Conservation (phyloP, 2,113 vertebrate species). For the Sylvietta virens region DNA sequence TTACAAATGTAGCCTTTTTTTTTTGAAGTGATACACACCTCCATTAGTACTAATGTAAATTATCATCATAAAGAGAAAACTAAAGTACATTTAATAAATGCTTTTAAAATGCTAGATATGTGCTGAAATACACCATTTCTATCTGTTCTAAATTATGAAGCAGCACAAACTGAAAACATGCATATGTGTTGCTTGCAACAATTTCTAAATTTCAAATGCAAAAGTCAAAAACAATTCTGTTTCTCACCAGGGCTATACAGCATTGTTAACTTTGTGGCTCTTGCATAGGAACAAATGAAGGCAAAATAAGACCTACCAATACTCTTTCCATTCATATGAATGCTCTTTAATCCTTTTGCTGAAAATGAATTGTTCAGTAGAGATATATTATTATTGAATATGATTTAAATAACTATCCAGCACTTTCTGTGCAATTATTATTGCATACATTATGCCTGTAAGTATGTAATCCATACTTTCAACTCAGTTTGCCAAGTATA, state of each 20-base stretch:
- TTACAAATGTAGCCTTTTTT: background rate
- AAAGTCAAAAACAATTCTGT: background rate
- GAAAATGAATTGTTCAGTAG: background rate
- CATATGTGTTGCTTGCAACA: background rate
- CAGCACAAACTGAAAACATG: background rate
- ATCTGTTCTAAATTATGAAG: background rate
- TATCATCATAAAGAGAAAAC: background rate
- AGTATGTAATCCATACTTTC: background rate
- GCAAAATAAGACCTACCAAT: background rate
- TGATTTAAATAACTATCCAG: constrained; percentile 2
- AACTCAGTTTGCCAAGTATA: background rate
- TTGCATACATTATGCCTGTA: background rate
- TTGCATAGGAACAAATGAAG: background rate
- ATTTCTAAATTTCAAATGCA: background rate
- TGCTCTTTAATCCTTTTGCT: background rate
- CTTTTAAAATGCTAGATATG: background rate
- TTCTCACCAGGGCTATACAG: background rate
- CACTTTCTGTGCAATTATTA: background rate
- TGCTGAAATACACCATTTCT: background rate
- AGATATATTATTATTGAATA: background rate
- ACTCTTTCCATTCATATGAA: background rate
- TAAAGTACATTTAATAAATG: background rate
- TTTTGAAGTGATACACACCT: background rate
- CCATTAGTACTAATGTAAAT: background rate
- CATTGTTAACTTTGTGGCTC: background rate